These are phyloP conservation scores for Pterois miles DNA, from an alignment of 2,797 vertebrate genomes.

Conservation along the genomic window DNA sequence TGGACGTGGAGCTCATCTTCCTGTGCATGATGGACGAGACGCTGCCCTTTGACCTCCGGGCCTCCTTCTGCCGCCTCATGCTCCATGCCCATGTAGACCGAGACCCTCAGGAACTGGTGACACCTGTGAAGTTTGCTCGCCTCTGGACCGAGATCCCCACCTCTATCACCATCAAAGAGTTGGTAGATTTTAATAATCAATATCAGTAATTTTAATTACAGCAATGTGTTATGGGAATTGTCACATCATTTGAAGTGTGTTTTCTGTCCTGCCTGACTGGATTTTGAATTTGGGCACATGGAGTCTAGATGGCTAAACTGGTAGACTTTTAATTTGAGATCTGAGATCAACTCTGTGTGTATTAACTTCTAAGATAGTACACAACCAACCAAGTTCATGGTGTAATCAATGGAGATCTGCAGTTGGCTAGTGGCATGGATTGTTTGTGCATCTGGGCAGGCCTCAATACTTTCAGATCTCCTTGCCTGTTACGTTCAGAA, in stretches of 20 bases:
- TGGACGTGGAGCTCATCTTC: slow-evolving; percentile 96
- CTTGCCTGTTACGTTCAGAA: no score
- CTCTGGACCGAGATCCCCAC: slow-evolving; percentile 98
- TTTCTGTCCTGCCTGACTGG: not conserved
- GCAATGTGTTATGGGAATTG: not conserved
- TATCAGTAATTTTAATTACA: no score
- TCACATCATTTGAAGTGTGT: not conserved
- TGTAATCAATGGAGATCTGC: no score
- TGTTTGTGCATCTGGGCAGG: no score
- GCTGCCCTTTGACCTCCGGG: slow-evolving; percentile 94
- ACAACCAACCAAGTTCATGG: not conserved
- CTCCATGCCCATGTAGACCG: slow-evolving; percentile 96
- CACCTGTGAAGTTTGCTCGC: slow-evolving; percentile 94
- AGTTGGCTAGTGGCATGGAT: no score
- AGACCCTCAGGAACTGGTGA: slow-evolving; percentile 96
- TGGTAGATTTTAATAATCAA: slow-evolving; percentile 60
- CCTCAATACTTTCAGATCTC: no score
- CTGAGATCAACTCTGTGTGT: not conserved
- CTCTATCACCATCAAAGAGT: slow-evolving; percentile 98
- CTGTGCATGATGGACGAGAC: slow-evolving; percentile 98
- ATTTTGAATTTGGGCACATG: not conserved
- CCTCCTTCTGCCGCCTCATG: slow-evolving; percentile 99
- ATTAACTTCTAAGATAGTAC: not conserved
- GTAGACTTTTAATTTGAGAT: not conserved
- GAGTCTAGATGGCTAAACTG: not conserved